phyloP scores from a whole-genome alignment of 2,113 vertebrate species.

The Eublepharis macularius region DNA sequence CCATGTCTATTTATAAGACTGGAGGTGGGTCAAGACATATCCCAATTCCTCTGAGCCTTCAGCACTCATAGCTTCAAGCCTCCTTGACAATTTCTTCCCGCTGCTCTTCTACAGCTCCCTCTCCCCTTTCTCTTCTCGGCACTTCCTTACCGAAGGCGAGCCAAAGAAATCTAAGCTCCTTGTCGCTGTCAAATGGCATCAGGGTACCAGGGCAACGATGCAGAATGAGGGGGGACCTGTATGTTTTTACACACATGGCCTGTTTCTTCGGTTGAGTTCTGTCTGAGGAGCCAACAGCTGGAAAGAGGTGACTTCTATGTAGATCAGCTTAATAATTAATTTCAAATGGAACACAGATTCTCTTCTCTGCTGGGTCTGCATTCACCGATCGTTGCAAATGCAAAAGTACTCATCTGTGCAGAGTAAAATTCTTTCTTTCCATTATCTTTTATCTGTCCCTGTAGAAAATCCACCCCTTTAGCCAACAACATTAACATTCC shows the following conservation, averaged over 20 bases:
- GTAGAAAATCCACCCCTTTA: no score
- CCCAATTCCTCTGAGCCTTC: no score
- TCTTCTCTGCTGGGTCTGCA: background rate
- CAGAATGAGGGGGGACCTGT: background rate
- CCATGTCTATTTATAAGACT: no score
- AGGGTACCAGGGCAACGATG: background rate
- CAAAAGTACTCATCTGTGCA: background rate
- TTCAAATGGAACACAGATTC: background rate
- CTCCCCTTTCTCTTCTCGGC: no score
- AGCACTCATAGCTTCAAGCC: no score
- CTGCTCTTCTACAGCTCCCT: background rate
- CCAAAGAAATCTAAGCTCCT: background rate
- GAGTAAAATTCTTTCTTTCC: background rate
- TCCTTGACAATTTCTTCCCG: background rate
- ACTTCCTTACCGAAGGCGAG: background rate
- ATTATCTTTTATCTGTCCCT: background rate
- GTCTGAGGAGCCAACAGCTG: background rate
- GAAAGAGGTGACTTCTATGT: background rate
- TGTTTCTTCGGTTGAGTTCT: background rate
- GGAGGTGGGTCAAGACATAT: no score
- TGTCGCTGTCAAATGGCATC: constrained; percentile 3
- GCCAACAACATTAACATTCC: background rate
- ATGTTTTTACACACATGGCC: background rate
- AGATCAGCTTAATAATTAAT: background rate
- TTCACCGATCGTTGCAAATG: background rate